Conservation (phyloP, 2,113 vertebrate genomes). For the Plecotus auritus region DNA sequence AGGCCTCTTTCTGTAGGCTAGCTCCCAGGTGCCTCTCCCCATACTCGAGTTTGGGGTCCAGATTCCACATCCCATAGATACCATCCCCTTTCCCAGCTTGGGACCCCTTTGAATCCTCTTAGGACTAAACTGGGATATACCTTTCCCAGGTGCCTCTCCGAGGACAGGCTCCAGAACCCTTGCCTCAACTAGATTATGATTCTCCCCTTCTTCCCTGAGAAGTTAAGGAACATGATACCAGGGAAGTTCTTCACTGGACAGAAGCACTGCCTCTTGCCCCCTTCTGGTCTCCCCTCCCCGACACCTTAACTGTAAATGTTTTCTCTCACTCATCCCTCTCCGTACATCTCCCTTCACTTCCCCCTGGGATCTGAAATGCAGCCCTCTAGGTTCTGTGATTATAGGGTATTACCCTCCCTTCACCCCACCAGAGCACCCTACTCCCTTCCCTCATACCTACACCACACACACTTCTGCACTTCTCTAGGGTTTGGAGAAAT, state of each 20-base stretch:
- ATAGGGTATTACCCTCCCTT: background rate
- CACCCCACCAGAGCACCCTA: background rate
- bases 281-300: background rate
- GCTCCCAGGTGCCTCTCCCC: background rate
- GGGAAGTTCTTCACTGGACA: background rate
- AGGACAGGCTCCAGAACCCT: background rate
- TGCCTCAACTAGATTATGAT: background rate
- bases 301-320: background rate
- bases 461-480: fast-evolving
- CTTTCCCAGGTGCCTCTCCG: background rate
- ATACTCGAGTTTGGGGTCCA: background rate
- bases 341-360: background rate
- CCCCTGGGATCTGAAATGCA: background rate
- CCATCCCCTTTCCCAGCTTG: background rate
- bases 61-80: background rate
- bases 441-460: no score
- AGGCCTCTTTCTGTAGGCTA: background rate
- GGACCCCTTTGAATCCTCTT: background rate
- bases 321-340: background rate
- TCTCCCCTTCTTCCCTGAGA: background rate
- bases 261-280: background rate
- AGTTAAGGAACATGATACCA: background rate
- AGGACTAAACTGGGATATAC: background rate
- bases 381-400: background rate
- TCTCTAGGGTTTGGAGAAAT: background rate